phyloP scores from a whole-genome alignment of 2,888 invertebrate genomes.

The Lacanobia oleracea region DNA sequence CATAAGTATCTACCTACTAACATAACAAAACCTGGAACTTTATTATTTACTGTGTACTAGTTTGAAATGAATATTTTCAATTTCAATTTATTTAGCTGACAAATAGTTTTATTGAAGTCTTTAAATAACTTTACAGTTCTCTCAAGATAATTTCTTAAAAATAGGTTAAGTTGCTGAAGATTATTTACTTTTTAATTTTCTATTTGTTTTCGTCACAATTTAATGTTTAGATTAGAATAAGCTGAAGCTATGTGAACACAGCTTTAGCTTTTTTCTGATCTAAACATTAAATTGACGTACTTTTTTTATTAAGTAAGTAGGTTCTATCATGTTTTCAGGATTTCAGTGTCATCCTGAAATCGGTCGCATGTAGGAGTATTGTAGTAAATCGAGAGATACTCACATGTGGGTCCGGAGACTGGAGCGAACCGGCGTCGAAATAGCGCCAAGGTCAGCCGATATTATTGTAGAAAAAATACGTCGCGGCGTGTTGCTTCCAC shows the following conservation, averaged over 20 bases:
- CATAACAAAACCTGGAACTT: too few relatives aligned
- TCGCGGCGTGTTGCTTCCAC: constrained; percentile 52
- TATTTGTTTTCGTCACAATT: background rate
- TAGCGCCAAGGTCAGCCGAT: constrained; percentile 80
- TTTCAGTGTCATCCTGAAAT: constrained; percentile 1
- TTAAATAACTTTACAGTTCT: background rate
- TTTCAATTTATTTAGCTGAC: too few relatives aligned
- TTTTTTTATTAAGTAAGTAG: too few relatives aligned
- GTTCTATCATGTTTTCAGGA: background rate
- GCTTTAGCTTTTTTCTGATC: too few relatives aligned
- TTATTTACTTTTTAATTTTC: background rate
- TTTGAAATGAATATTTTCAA: too few relatives aligned
- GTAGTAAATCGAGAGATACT: constrained; percentile 70
- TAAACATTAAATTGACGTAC: too few relatives aligned
- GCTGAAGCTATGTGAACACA: background rate
- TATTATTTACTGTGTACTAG: too few relatives aligned
- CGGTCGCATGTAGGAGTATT: background rate
- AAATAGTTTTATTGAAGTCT: background rate
- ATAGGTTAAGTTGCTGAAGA: background rate
- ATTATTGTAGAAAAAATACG: constrained; percentile 63
- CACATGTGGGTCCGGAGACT: constrained; percentile 72
- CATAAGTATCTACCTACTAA: too few relatives aligned
- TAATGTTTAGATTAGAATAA: background rate
- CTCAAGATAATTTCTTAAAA: background rate
- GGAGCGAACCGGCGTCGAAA: constrained; percentile 74